Conservation (phyloP, 2,888 invertebrate species). For the Plebejus argus region DNA sequence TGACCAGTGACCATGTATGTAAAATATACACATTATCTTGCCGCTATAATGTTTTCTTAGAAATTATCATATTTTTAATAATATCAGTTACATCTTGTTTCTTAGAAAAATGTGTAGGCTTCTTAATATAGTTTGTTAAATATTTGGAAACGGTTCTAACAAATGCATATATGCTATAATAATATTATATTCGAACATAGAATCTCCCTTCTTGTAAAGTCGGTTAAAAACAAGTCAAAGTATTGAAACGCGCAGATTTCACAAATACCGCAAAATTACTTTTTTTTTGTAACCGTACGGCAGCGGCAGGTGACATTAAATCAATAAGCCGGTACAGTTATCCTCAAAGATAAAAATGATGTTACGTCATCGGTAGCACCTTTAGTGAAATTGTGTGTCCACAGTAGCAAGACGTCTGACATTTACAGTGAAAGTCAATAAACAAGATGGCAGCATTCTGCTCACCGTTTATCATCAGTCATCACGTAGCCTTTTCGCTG, state of each 20-base stretch:
- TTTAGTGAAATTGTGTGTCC: constrained; percentile 8
- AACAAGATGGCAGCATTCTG: neutral
- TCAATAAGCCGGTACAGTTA: constrained; percentile 6
- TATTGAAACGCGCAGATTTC: neutral
- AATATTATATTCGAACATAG: too few relatives aligned
- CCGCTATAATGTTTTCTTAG: neutral
- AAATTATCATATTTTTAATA: neutral
- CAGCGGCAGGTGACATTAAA: neutral
- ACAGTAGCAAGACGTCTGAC: constrained; percentile 3
- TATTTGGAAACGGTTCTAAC: too few relatives aligned
- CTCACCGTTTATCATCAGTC: neutral
- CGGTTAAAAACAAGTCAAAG: too few relatives aligned
- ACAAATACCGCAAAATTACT: neutral
- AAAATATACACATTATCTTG: neutral
- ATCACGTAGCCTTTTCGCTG: neutral
- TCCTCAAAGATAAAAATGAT: neutral
- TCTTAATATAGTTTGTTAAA: too few relatives aligned
- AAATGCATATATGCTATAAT: too few relatives aligned
- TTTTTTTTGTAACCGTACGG: neutral
- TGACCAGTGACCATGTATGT: constrained; percentile 16
- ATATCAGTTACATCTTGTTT: neutral
- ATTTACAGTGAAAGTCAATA: constrained; percentile 21
- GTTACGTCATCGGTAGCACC: constrained; percentile 2
- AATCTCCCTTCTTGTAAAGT: too few relatives aligned
- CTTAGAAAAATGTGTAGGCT: too few relatives aligned